Percentiles rank a stretch among this genome's conserved stretches.
These are phyloP conservation scores for Mesocricetus auratus DNA, from an alignment of 2,113 vertebrate genomes.

Conservation along the genomic window DNA sequence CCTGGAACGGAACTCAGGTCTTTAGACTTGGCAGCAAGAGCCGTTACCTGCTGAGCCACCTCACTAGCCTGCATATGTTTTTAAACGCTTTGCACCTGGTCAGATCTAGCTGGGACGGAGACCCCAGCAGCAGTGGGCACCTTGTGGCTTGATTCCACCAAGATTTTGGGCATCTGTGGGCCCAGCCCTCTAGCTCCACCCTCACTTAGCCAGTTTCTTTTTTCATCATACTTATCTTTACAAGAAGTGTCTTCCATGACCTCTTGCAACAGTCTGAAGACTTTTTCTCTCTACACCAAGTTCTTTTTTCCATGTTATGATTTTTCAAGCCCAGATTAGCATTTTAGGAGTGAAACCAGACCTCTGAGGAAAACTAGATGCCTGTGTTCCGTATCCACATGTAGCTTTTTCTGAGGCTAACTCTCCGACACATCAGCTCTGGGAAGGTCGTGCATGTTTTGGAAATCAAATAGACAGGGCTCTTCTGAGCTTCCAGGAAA, in stretches of 20 bases:
- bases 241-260: background rate
- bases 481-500: background rate
- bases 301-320: background rate
- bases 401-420: background rate
- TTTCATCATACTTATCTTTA: background rate
- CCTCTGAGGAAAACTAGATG: background rate
- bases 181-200: background rate
- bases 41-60: background rate
- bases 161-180: background rate
- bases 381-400: background rate
- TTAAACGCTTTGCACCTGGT: background rate
- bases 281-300: background rate
- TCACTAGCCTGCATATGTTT: background rate
- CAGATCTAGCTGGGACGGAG: background rate
- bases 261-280: background rate
- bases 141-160: background rate
- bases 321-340: background rate
- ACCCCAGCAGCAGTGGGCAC: background rate
- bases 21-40: background rate
- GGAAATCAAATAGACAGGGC: background rate
- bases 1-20: background rate
- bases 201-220: background rate
- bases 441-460: background rate
- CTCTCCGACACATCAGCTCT: background rate
- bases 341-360: background rate